A percentile compares a stretch with the other conserved stretches of the same genome.
These are phyloP conservation scores for Nesidiocoris tenuis DNA, from an alignment of 2,888 invertebrate species.

Conservation along the genomic window DNA sequence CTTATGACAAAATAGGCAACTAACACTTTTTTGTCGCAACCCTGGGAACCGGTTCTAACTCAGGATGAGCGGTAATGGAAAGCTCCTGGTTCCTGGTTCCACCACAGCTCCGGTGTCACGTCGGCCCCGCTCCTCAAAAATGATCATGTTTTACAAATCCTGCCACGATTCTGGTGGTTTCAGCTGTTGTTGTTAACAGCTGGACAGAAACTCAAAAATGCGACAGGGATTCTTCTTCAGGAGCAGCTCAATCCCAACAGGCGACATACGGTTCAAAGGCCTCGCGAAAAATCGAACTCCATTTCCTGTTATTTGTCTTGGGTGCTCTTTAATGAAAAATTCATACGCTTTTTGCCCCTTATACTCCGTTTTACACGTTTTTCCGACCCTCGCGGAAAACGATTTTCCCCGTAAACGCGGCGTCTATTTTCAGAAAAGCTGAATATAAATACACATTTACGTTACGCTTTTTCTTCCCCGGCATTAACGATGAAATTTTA, in stretches of 20 bases:
- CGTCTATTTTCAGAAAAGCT: neutral
- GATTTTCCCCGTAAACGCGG: neutral
- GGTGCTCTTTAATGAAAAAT: neutral
- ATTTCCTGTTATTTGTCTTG: neutral
- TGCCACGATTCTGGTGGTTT: no score
- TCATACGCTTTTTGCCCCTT: neutral
- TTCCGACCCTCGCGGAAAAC: neutral
- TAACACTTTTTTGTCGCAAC: no score
- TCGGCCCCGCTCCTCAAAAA: no score
- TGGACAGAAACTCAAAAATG: no score
- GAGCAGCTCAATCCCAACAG: neutral
- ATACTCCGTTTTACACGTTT: neutral
- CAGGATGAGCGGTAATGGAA: no score
- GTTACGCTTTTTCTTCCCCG: neutral
- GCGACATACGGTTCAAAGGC: neutral
- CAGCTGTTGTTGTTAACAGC: no score
- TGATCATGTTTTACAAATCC: no score
- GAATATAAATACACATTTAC: neutral
- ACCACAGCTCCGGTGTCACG: no score
- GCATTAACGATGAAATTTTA: neutral
- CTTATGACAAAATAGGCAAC: no score
- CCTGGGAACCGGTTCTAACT: no score
- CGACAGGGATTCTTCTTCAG: neutral
- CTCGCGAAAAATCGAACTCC: neutral
- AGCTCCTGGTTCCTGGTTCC: no score